Evolutionary conservation across 2,797 vertebrate genomes (phyloP).

Genomic region (Phalloptychus januarius): DNA sequence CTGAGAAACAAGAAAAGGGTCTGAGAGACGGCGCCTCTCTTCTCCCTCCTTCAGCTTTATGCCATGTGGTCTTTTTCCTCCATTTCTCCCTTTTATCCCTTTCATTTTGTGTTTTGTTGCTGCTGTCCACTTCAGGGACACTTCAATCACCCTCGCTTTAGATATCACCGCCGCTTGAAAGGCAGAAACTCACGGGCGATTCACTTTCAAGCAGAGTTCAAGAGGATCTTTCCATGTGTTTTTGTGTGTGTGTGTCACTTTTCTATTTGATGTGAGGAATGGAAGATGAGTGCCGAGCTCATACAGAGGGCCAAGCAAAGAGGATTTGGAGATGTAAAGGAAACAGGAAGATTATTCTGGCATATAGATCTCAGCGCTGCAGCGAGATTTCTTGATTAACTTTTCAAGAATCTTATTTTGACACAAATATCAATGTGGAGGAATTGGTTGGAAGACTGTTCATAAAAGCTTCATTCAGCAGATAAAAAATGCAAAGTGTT

Average conservation of each 20-base stretch:
- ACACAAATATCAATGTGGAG: not conserved
- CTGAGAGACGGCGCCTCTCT: not conserved
- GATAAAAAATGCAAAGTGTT: not conserved
- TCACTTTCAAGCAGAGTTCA: conserved; percentile 17
- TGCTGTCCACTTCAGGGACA: conserved; percentile 10
- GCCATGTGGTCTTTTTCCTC: not conserved
- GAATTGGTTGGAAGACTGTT: not conserved
- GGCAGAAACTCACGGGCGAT: conserved; percentile 8
- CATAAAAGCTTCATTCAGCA: not conserved
- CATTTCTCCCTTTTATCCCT: not conserved
- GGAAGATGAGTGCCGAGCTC: not conserved
- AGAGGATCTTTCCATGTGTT: conserved; percentile 5
- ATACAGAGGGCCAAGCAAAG: not conserved
- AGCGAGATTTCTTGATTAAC: not conserved
- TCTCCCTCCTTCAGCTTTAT: conserved; percentile 16
- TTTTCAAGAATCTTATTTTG: not conserved
- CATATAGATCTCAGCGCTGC: not conserved
- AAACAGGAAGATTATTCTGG: not conserved
- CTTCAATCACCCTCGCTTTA: conserved; percentile 19
- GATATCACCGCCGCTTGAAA: conserved; percentile 19
- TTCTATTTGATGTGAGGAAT: conserved; percentile 6
- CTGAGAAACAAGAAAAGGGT: not conserved
- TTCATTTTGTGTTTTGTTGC: not conserved
- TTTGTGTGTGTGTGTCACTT: not conserved
- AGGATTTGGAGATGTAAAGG: conserved; percentile 2